phyloP scores from a whole-genome alignment of 2,113 vertebrate genomes.

The Polypterus senegalus region DNA sequence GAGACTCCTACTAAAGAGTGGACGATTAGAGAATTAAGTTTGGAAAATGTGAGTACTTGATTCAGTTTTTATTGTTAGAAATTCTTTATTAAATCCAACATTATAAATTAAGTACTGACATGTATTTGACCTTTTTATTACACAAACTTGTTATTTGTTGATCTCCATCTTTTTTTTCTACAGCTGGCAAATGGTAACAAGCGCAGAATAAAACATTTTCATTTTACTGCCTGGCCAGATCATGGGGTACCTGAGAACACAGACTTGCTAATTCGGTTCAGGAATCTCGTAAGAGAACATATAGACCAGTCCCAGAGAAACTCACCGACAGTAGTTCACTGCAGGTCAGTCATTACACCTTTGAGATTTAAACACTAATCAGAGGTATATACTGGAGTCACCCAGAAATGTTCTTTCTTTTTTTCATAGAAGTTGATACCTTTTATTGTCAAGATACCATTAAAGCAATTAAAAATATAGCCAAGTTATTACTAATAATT shows the following conservation, averaged over 20 bases:
- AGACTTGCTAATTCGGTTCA: constrained; percentile 78
- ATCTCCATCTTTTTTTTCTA: constrained; percentile 1
- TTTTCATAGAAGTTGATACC: no score
- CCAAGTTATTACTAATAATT: no score
- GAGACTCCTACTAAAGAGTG: constrained; percentile 67
- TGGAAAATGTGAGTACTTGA: constrained; percentile 50
- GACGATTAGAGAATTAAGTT: constrained; percentile 72
- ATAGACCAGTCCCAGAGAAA: constrained; percentile 62
- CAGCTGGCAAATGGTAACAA: constrained; percentile 55
- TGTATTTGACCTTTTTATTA: not conserved
- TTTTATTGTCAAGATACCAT: no score
- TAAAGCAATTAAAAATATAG: no score
- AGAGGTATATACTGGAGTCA: not conserved
- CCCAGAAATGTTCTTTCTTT: no score
- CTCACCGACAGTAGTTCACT: constrained; percentile 80
- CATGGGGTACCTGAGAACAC: constrained; percentile 79
- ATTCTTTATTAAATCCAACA: not conserved
- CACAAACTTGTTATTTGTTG: not conserved
- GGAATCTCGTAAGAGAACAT: constrained; percentile 76
- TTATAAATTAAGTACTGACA: not conserved
- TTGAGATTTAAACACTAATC: not conserved
- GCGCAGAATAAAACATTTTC: constrained; percentile 73
- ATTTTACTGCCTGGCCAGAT: constrained; percentile 93
- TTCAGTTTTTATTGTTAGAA: no score
- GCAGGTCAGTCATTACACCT: constrained; percentile 57